phyloP scores from a whole-genome alignment of 2,113 vertebrate species.

The Gymnarchus niloticus region DNA sequence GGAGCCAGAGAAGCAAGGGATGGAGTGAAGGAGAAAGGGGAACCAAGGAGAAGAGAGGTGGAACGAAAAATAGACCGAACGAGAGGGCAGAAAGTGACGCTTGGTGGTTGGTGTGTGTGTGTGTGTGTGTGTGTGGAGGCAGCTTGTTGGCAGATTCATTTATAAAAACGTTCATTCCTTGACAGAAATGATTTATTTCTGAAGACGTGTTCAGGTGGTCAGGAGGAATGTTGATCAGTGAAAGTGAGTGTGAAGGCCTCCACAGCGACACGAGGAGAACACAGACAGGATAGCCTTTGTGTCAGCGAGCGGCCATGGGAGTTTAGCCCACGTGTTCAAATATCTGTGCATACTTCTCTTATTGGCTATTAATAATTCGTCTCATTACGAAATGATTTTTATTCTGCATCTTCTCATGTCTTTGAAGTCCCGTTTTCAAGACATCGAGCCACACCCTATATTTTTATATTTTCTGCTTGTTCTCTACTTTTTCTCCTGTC shows the following conservation, averaged over 20 bases:
- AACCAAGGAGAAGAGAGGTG: background rate
- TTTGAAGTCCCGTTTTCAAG: background rate
- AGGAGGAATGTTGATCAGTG: background rate
- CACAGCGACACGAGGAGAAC: background rate
- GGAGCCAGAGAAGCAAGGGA: background rate
- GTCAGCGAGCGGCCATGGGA: background rate
- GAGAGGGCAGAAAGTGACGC: background rate
- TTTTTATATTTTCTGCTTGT: background rate
- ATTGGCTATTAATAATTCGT: background rate
- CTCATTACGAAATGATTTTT: background rate
- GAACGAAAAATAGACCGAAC: no score
- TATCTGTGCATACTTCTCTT: background rate
- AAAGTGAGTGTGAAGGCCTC: background rate
- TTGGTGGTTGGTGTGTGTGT: background rate
- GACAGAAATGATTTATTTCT: background rate
- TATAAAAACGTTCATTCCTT: no score
- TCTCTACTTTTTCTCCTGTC: background rate
- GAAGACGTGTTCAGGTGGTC: background rate
- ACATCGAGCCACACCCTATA: background rate
- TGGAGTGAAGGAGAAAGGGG: background rate
- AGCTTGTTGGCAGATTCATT: background rate
- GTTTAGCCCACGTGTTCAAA: background rate
- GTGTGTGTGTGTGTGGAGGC: background rate
- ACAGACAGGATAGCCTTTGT: background rate
- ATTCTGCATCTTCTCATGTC: background rate